phyloP scores from a whole-genome alignment of 2,888 invertebrate genomes.

The Pelosia muscerda region DNA sequence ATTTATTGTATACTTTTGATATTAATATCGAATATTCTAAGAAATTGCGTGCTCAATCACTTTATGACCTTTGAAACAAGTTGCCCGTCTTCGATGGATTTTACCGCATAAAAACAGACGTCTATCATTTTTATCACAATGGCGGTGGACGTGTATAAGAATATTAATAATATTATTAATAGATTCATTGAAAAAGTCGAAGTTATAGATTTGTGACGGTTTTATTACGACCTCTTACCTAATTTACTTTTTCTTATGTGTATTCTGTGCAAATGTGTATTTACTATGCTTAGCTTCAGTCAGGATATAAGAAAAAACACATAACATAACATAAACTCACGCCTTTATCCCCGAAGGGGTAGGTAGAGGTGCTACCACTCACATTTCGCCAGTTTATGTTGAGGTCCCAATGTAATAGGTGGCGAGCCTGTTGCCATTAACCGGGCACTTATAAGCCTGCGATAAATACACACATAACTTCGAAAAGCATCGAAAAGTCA shows the following conservation, averaged over 20 bases:
- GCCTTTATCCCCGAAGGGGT: no score
- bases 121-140: neutral
- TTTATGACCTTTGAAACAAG: slow-evolving; percentile 1
- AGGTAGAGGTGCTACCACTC: no score
- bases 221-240: neutral
- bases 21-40: slow-evolving; percentile 1
- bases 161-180: neutral
- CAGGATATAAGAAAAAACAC: no score
- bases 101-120: slow-evolving; percentile 1
- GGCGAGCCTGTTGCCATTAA: no score
- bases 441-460: no score
- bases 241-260: neutral
- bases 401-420: no score
- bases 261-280: no score
- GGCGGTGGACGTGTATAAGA: neutral
- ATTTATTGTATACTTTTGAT: neutral
- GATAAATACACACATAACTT: no score
- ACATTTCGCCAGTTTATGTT: no score
- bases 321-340: no score
- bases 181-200: neutral
- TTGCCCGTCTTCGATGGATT: neutral
- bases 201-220: neutral
- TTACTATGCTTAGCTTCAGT: no score
- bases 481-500: no score
- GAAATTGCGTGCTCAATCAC: neutral